These are phyloP conservation scores for Phalanger gymnotis DNA, from an alignment of 2,797 vertebrate genomes.

Conservation along the genomic window DNA sequence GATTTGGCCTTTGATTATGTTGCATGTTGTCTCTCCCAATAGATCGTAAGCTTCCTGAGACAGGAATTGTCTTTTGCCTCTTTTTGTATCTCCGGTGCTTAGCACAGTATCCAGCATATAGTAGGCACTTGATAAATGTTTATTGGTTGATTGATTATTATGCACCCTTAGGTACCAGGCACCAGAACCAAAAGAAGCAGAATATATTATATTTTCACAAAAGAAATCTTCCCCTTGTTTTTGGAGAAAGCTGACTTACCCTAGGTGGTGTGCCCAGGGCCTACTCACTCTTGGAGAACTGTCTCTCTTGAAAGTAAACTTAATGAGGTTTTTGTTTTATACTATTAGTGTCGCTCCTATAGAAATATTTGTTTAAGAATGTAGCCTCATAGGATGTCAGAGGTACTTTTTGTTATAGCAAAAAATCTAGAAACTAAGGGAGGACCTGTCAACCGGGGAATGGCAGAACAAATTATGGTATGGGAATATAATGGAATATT, in stretches of 20 bases:
- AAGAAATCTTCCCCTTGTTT: too few species aligned
- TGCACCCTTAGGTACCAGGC: not conserved
- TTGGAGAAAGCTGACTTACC: too few species aligned
- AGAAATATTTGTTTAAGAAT: not conserved
- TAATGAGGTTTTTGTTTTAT: too few species aligned
- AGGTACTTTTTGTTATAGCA: not conserved
- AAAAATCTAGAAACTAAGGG: not conserved
- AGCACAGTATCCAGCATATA: not conserved
- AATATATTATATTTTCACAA: too few species aligned
- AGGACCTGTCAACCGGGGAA: not conserved
- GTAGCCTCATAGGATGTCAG: not conserved
- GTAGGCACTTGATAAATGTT: not conserved
- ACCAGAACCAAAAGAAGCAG: too few species aligned
- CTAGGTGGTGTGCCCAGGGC: too few species aligned
- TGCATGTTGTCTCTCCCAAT: not conserved
- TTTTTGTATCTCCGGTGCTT: fast-evolving
- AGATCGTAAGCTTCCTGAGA: not conserved
- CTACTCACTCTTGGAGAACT: too few species aligned
- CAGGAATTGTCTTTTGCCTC: not conserved
- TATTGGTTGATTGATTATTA: not conserved
- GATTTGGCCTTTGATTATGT: too few species aligned
- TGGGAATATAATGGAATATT: not conserved
- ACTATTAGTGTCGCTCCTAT: too few species aligned
- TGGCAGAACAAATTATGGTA: not conserved
- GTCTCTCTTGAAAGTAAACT: too few species aligned